phyloP scores from a whole-genome alignment of 2,797 vertebrate genomes.

The Gadopsis marmoratus region DNA sequence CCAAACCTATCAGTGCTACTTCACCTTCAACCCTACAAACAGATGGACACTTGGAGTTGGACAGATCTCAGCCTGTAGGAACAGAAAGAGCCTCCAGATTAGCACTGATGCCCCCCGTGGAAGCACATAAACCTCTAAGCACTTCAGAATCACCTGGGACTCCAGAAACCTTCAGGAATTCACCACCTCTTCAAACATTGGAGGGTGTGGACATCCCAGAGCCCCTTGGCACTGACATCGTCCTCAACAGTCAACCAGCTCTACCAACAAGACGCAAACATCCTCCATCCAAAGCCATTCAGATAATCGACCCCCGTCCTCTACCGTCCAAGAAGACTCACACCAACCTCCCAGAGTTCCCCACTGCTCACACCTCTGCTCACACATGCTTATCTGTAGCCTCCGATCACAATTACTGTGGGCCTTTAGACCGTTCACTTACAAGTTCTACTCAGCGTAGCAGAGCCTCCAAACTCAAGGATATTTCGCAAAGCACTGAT shows the following conservation, averaged over 20 bases:
- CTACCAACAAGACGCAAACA: conserved; percentile 72
- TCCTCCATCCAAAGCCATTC: conserved; percentile 80
- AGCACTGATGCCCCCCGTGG: not conserved
- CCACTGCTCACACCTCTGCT: fast-evolving
- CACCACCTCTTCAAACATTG: not conserved
- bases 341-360: not conserved
- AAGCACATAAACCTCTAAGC: conserved; percentile 14
- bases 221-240: conserved; percentile 75
- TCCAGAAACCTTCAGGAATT: conserved; percentile 12
- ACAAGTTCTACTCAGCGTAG: conserved; percentile 75
- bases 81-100: conserved; percentile 3
- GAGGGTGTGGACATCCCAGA: conserved; percentile 56
- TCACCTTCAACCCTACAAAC: not conserved
- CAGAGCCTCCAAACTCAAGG: conserved; percentile 61
- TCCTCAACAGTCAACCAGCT: conserved; percentile 83
- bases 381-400: conserved; percentile 62
- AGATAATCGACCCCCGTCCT: conserved; percentile 88
- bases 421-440: conserved; percentile 37
- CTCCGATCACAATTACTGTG: conserved; percentile 94
- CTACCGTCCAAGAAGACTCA: conserved; percentile 80
- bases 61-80: conserved; percentile 6
- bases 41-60: not conserved
- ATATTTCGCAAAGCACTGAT: conserved; percentile 6
- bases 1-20: not conserved
- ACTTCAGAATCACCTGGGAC: conserved; percentile 14